Conservation (phyloP, 2,797 vertebrate species). For the Pyrocephalus nanus region DNA sequence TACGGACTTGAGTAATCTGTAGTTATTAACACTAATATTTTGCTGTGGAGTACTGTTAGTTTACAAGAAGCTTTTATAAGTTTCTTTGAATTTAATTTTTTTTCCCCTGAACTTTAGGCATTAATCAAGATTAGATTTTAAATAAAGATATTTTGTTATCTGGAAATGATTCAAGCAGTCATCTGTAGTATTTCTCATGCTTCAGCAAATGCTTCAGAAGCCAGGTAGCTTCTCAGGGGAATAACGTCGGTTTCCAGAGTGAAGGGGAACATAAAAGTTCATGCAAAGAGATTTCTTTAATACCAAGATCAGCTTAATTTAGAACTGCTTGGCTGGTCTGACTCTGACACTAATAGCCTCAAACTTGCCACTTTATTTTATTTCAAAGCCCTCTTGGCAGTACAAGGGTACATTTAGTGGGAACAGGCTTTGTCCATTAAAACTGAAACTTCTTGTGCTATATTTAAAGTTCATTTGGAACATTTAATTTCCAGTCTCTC, state of each 20-base stretch:
- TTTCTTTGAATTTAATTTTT: background rate
- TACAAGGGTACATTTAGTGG: slow-evolving; percentile 29
- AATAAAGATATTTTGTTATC: background rate
- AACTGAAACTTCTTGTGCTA: background rate
- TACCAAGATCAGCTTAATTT: slow-evolving; percentile 13
- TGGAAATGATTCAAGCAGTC: slow-evolving; percentile 8
- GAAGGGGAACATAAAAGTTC: background rate
- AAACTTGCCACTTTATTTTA: slow-evolving; percentile 43
- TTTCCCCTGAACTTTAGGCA: background rate
- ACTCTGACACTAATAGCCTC: slow-evolving; percentile 53
- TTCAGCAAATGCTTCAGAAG: slow-evolving; percentile 15
- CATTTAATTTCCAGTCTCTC: slow-evolving; percentile 36
- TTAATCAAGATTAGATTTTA: slow-evolving; percentile 28
- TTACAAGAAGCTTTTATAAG: background rate
- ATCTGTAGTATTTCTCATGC: background rate
- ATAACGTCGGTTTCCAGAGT: slow-evolving; percentile 38
- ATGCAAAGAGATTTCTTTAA: background rate
- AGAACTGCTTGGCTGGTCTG: slow-evolving; percentile 21
- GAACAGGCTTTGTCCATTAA: slow-evolving; percentile 67
- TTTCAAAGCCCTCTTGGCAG: slow-evolving; percentile 35
- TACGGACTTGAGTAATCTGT: background rate
- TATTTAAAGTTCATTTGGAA: slow-evolving; percentile 49
- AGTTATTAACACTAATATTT: background rate
- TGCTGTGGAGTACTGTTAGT: background rate
- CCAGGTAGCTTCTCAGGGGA: slow-evolving; percentile 19